Evolutionary conservation across 2,797 vertebrate genomes (phyloP).

Genomic region (Rhinogobio ventralis): DNA sequence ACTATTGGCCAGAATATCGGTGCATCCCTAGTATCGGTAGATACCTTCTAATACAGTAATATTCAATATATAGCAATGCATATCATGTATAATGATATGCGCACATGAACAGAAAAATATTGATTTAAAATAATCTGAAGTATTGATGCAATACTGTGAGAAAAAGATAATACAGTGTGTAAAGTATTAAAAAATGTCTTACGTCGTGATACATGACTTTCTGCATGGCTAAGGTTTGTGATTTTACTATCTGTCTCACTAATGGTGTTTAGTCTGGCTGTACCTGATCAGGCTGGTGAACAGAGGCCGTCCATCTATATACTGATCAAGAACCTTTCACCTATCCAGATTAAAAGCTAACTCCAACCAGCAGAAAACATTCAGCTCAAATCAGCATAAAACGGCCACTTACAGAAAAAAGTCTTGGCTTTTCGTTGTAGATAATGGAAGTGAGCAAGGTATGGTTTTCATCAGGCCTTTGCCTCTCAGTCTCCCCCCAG

Average conservation of each 20-base stretch:
- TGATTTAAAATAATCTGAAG: neutral
- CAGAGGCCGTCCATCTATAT: conserved; percentile 18
- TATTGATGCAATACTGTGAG: neutral
- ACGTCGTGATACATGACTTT: neutral
- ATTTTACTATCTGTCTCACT: conserved; percentile 51
- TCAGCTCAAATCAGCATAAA: conserved; percentile 5
- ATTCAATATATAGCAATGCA: neutral
- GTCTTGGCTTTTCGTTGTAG: neutral
- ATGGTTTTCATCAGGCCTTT: conserved; percentile 34
- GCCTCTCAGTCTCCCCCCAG: neutral
- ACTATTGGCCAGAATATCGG: neutral
- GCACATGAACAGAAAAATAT: neutral
- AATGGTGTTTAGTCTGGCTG: conserved; percentile 49
- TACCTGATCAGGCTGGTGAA: conserved; percentile 45
- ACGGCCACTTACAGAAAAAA: conserved; percentile 4
- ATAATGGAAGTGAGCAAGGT: neutral
- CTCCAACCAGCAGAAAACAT: neutral
- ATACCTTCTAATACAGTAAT: neutral
- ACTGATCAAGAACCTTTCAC: conserved; percentile 23
- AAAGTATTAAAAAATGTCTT: neutral
- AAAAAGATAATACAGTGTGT: neutral
- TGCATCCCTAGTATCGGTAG: neutral
- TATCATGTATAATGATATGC: neutral
- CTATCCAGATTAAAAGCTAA: neutral
- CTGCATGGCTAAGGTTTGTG: conserved; percentile 53